A percentile compares a stretch with the other conserved stretches of the same genome.
Conservation (phyloP, 2,797 vertebrate genomes). For the Anas flavirostris region DNA sequence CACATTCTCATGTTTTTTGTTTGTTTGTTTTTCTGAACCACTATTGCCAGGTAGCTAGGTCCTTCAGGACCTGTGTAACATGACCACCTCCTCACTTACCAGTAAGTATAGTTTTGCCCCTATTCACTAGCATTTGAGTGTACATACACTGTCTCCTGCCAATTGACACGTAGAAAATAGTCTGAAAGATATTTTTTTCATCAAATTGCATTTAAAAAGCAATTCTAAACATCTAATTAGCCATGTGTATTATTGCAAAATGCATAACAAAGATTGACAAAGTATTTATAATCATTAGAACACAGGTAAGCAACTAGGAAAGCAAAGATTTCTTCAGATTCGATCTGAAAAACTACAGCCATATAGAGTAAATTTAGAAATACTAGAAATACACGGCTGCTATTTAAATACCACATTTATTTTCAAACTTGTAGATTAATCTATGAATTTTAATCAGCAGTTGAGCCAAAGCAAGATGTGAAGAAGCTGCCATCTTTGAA, state of each 20-base stretch:
- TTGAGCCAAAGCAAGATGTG: not conserved
- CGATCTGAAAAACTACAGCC: not conserved
- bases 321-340: not conserved
- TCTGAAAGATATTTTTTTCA: not conserved
- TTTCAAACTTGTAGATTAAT: not conserved
- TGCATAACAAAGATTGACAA: not conserved
- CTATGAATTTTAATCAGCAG: not conserved
- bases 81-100: rapidly evolving
- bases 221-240: not conserved
- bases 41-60: not conserved
- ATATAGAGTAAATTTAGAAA: not conserved
- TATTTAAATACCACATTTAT: not conserved
- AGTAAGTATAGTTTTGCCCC: not conserved
- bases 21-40: not conserved
- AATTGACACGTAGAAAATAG: not conserved
- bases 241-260: not conserved
- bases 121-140: not conserved
- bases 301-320: not conserved
- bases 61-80: not conserved
- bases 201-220: not conserved
- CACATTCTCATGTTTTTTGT: not conserved
- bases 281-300: not conserved
- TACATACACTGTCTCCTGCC: not conserved
- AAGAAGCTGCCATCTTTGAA: not conserved
- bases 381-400: not conserved